phyloP scores from a whole-genome alignment of 2,797 vertebrate genomes.

The Champsocephalus esox region DNA sequence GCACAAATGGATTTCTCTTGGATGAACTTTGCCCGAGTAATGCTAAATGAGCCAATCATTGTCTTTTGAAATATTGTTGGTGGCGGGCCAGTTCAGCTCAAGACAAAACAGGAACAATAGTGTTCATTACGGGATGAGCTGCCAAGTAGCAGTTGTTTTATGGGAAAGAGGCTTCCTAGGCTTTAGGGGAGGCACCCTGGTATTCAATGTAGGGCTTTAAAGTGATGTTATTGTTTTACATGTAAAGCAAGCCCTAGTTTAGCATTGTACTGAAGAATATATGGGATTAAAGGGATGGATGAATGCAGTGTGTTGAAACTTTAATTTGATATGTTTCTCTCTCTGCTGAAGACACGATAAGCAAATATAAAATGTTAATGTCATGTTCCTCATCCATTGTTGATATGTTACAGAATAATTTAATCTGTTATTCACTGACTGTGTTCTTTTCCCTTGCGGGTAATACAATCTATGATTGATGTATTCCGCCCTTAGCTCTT shows the following conservation, averaged over 20 bases:
- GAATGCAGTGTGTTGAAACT: conserved; percentile 10
- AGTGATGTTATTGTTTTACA: conserved; percentile 33
- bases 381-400: conserved; percentile 37
- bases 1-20: conserved; percentile 50
- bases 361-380: conserved; percentile 40
- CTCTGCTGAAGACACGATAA: conserved; percentile 29
- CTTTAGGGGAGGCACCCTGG: conserved; percentile 12
- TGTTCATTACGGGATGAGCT: conserved; percentile 36
- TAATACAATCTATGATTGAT: conserved; percentile 34
- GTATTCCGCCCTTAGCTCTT: conserved; percentile 7
- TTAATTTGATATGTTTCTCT: conserved; percentile 1
- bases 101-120: conserved; percentile 43
- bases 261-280: conserved; percentile 15
- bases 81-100: conserved; percentile 44
- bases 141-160: conserved; percentile 52
- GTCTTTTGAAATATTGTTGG: conserved; percentile 55
- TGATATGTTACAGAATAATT: conserved; percentile 35
- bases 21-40: conserved; percentile 25
- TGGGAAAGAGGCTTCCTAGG: conserved; percentile 30
- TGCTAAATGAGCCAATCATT: conserved; percentile 55
- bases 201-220: conserved; percentile 41
- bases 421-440: conserved; percentile 7
- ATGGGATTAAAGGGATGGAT: conserved; percentile 24
- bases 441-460: conserved; percentile 33
- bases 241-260: conserved; percentile 27